A percentile compares a stretch with the other conserved stretches of the same genome.
Conservation (phyloP, 2,113 vertebrate genomes). For the Charina bottae region DNA sequence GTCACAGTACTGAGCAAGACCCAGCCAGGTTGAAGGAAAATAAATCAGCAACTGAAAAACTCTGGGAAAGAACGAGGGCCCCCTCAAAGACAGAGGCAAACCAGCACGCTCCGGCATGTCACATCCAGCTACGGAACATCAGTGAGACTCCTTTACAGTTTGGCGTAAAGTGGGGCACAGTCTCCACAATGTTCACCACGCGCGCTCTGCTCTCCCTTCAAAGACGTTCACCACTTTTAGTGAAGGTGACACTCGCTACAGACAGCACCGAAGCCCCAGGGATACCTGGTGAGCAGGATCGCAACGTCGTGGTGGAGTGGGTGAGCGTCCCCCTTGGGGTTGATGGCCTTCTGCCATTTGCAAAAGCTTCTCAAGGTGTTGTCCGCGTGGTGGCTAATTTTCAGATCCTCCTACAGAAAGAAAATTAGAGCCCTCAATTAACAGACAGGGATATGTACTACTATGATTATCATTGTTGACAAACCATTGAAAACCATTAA, state of each 20-base stretch:
- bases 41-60: not conserved
- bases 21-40: not conserved
- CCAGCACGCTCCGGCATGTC: not conserved
- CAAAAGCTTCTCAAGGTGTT: constrained; percentile 94
- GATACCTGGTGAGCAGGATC: constrained; percentile 92
- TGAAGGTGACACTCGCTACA: not conserved
- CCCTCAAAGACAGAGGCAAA: not conserved
- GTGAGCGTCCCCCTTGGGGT: constrained; percentile 88
- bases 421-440: not conserved
- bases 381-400: constrained; percentile 93
- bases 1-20: not conserved
- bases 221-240: not conserved
- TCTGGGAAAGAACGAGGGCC: not conserved
- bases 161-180: rapidly evolving
- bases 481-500: not conserved
- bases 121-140: not conserved
- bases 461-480: not conserved
- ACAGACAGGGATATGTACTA: not conserved
- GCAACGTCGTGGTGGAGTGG: constrained; percentile 91
- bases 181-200: not conserved
- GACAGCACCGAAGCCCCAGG: not conserved
- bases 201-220: not conserved
- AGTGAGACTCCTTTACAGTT: not conserved
- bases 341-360: constrained; percentile 95
- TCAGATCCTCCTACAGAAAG: constrained; percentile 84